A percentile compares a stretch with the other conserved stretches of the same genome.
Conservation (phyloP, 2,888 invertebrate genomes). For the Pomacea canaliculata region DNA sequence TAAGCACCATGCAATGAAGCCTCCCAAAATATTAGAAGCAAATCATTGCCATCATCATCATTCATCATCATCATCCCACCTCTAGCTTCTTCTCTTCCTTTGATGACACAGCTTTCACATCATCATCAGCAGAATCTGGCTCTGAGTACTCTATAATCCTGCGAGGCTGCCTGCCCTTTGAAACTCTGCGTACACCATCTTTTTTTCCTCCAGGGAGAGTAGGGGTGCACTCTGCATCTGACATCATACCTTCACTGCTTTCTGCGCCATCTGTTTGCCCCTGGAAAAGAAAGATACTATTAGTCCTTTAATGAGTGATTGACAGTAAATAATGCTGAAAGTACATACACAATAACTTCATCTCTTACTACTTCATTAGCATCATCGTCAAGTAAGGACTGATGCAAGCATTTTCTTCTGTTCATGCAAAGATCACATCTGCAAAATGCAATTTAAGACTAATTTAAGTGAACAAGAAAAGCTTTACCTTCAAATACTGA, state of each 20-base stretch:
- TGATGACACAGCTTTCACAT: conserved; percentile 23
- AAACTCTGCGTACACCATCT: conserved; percentile 34
- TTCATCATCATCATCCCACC: neutral
- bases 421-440: too few relatives aligned
- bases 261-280: conserved; percentile 38
- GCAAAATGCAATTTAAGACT: too few relatives aligned
- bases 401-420: too few relatives aligned
- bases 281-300: conserved; percentile 3
- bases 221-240: conserved; percentile 43
- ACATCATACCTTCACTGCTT: conserved; percentile 40
- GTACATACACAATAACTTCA: too few relatives aligned
- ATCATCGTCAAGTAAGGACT: too few relatives aligned
- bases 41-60: too few relatives aligned
- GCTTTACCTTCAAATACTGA: conserved; percentile 42
- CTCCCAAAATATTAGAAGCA: too few relatives aligned
- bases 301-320: too few relatives aligned
- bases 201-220: conserved; percentile 35
- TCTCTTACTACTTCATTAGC: too few relatives aligned
- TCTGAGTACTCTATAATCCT: conserved; percentile 52
- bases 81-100: conserved; percentile 13
- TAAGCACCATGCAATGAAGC: too few relatives aligned
- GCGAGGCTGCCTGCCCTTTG: conserved; percentile 42
- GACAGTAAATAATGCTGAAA: too few relatives aligned
- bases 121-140: conserved; percentile 49
- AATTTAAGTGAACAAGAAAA: neutral